Evolutionary conservation across 2,797 vertebrate species (phyloP).

Genomic region (Ara ararauna): DNA sequence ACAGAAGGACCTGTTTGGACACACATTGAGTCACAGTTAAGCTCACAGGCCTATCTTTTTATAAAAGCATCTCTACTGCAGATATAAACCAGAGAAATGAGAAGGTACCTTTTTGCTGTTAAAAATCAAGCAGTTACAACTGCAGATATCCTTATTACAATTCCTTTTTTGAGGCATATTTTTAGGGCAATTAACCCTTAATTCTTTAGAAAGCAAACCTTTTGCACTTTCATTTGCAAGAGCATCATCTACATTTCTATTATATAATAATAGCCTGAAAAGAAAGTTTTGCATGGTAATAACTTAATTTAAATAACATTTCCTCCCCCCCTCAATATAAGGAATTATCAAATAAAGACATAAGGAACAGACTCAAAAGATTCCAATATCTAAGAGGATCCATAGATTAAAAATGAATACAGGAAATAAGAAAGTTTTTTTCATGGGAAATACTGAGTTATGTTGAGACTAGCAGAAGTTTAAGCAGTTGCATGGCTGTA

Average conservation of each 20-base stretch:
- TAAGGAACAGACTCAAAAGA: not conserved
- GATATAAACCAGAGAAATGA: not conserved
- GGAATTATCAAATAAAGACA: not conserved
- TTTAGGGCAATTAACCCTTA: not conserved
- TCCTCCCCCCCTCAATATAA: no score
- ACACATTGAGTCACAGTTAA: not conserved
- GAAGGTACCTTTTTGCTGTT: not conserved
- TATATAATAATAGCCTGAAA: not conserved
- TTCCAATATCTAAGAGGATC: not conserved
- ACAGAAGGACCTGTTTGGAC: not conserved
- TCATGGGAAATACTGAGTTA: not conserved
- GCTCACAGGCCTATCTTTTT: not conserved
- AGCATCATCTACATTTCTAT: not conserved
- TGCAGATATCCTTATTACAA: not conserved
- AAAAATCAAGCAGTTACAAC: not conserved
- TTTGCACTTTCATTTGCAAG: not conserved
- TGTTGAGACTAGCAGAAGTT: not conserved
- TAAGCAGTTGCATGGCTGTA: not conserved
- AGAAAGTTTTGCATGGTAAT: not conserved
- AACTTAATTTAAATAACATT: not conserved
- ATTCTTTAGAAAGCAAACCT: not conserved
- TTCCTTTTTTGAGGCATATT: not conserved
- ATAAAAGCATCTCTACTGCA: not conserved
- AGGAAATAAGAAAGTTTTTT: not conserved
- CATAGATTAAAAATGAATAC: not conserved